Conservation (phyloP, 2,888 invertebrate species). For the Mayetiola destructor region DNA sequence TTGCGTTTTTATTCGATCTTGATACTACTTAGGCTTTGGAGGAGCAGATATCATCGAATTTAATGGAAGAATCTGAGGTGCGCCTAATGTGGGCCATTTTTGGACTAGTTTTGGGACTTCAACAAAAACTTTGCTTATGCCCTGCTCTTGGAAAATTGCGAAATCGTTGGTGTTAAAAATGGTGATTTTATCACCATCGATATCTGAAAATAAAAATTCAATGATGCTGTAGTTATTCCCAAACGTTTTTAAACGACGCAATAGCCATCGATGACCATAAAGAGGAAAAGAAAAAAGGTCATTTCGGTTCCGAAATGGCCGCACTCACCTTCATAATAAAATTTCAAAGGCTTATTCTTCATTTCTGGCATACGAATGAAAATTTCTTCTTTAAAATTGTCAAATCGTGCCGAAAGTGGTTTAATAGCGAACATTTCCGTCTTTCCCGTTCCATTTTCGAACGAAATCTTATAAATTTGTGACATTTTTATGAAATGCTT, state of each 20-base stretch:
- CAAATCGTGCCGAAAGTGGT: conserved; percentile 19
- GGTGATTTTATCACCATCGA: neutral
- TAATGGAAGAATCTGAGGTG: conserved; percentile 27
- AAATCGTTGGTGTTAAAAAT: neutral
- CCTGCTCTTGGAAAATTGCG: neutral
- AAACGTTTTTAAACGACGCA: conserved; percentile 6
- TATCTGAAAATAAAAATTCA: neutral
- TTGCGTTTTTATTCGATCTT: neutral
- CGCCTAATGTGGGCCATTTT: conserved; percentile 79
- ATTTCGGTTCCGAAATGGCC: neutral
- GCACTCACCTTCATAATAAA: conserved; percentile 10
- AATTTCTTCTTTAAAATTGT: conserved; percentile 11
- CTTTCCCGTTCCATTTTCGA: neutral
- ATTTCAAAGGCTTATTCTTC: neutral
- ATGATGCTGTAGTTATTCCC: neutral
- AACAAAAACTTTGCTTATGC: neutral
- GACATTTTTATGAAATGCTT: neutral
- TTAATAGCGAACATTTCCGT: conserved; percentile 4
- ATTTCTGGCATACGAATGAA: conserved; percentile 10
- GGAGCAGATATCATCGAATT: neutral
- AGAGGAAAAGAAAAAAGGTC: neutral
- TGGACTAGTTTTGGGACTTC: conserved; percentile 63
- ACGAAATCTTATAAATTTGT: neutral
- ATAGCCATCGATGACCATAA: neutral
- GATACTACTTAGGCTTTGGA: neutral